Base-by-base conservation (phyloP, 2,113 vertebrate species). In the Protobothrops flavoviridis region DNA sequence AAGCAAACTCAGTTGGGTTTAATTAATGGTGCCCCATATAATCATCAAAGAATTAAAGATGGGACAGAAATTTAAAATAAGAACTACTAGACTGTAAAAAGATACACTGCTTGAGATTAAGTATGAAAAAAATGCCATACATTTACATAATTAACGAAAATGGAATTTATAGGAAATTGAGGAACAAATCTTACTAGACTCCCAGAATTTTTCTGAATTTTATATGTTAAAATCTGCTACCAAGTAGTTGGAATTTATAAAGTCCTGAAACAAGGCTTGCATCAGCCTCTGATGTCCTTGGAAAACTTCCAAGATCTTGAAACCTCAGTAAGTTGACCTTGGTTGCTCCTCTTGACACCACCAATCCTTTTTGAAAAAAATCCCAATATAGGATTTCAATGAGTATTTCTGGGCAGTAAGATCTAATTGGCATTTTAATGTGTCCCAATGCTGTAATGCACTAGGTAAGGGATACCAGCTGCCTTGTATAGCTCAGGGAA, bases 1-100 rank as follows among this genome's bases (percentile, higher is more conserved):
- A 81, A 93, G 45, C 89, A 90, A 89, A 92, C 3, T 13, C 87
- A 92, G 26, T 74, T 64, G 6, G 23, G 50, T 90, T 93, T 87
- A 93, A 86, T 86, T 86, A 90, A 87, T 61, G 9, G 24, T 90
- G 89, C 59, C 55, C 92, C 50, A 13, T 85, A 85, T n/a, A 29
- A 50, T 85, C 15, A 81, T 85, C 10, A 90, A 29, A 57, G 56
- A 89, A 89, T 88, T 85, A 56, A 89, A 90, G 55, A 85, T 26
- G 88, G 53, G 53, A 85, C 29, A 52, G 43, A 59, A 93, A 86
- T 90, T 39, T 90, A 90, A 86, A n/a, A n/a, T 13, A 11, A 57
- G 20, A 93, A n/a, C 21, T 43, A 61, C 85, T 13, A 59, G 57
- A 86, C 45, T 29, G 59, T 29, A 86, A 61, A 23, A 93, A 90